Evolutionary conservation across 1,140 invertebrate genomes (phyloP).

Genomic region (Drosophila tsacasi): DNA sequence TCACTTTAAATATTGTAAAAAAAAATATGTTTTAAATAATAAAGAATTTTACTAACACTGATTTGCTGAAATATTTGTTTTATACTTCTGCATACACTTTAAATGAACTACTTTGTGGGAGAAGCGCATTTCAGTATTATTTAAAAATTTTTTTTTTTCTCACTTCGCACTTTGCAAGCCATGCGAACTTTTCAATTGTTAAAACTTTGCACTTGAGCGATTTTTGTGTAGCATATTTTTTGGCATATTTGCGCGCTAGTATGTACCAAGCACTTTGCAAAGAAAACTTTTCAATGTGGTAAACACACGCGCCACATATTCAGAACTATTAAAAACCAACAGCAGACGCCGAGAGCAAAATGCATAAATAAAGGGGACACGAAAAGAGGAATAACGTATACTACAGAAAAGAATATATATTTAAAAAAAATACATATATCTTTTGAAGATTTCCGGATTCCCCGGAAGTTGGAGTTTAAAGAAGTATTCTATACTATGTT

Average conservation of each 20-base stretch:
- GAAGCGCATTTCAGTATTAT: constrained; percentile 8
- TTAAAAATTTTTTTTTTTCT: constrained; percentile 7
- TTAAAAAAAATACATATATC: neutral
- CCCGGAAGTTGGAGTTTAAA: neutral
- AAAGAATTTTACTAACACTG: neutral
- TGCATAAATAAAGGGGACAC: constrained; percentile 75
- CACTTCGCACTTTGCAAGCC: constrained; percentile 51
- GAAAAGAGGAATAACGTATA: constrained; percentile 41
- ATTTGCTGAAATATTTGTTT: neutral
- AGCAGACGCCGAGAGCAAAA: constrained; percentile 72
- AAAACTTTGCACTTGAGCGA: constrained; percentile 83
- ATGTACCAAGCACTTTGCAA: constrained; percentile 82
- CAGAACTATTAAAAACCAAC: constrained; percentile 78
- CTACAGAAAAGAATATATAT: constrained; percentile 10
- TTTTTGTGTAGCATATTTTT: constrained; percentile 83
- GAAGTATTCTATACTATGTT: neutral
- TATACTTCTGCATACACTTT: constrained; percentile 9
- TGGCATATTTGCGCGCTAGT: constrained; percentile 79
- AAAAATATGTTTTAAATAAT: neutral
- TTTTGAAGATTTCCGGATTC: constrained; percentile 2
- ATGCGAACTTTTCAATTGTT: constrained; percentile 81
- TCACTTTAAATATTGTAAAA: neutral
- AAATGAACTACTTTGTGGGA: constrained; percentile 33
- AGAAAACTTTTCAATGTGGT: constrained; percentile 83
- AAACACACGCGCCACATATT: constrained; percentile 65